These are phyloP conservation scores for Clamator glandarius DNA, from an alignment of 2,797 vertebrate genomes.

Conservation along the genomic window DNA sequence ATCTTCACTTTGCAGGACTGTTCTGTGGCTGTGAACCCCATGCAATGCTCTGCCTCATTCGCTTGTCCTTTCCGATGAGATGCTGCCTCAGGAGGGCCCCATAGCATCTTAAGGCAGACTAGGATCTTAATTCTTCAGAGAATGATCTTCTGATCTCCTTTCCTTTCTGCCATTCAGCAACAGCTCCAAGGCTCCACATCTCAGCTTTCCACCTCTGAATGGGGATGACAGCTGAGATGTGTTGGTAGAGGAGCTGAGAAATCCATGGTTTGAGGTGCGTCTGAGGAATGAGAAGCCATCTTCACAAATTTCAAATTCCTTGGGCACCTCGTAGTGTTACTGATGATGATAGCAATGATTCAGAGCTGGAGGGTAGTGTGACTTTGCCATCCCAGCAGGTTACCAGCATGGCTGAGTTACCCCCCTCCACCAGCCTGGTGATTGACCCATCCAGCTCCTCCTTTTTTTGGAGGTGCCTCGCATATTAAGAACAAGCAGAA, in stretches of 20 bases:
- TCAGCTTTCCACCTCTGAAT: background rate
- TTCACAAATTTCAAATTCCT: background rate
- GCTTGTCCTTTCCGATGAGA: background rate
- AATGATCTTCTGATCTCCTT: constrained; percentile 54
- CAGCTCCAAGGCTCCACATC: background rate
- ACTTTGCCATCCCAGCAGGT: background rate
- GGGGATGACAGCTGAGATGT: background rate
- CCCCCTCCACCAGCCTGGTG: background rate
- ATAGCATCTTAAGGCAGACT: constrained; percentile 24
- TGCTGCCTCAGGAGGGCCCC: constrained; percentile 28
- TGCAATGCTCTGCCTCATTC: background rate
- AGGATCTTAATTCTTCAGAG: constrained; percentile 50
- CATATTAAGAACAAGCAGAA: background rate
- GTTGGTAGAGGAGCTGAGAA: background rate
- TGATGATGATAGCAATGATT: rapidly evolving
- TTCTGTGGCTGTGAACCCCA: background rate
- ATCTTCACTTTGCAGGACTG: background rate
- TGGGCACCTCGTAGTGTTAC: rapidly evolving
- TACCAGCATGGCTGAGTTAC: background rate
- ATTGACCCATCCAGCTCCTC: background rate
- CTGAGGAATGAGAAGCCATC: rapidly evolving
- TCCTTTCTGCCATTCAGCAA: background rate
- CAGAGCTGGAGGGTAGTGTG: rapidly evolving
- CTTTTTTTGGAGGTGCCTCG: background rate
- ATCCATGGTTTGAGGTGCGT: rapidly evolving